Evolutionary conservation across 2,888 invertebrate genomes (phyloP).

Genomic region (Hyles lineata): DNA sequence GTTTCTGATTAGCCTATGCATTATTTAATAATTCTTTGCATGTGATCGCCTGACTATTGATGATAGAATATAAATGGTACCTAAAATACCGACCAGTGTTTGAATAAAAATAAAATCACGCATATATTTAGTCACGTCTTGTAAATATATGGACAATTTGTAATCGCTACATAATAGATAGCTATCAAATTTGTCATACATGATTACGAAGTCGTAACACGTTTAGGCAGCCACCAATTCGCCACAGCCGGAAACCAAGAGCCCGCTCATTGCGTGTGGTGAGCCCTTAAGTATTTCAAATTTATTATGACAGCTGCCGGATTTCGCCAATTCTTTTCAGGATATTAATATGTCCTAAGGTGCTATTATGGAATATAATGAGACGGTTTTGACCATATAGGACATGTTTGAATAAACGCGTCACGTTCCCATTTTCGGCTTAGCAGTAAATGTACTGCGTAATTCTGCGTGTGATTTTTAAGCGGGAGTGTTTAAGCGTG

Average conservation of each 20-base stretch:
- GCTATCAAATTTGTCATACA: constrained; percentile 8
- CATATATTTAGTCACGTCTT: background rate
- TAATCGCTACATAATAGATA: background rate
- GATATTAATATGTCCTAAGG: background rate
- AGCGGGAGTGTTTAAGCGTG: background rate
- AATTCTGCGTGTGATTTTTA: background rate
- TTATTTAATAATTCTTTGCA: too few species aligned
- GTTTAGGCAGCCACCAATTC: constrained; percentile 25
- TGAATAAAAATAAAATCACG: background rate
- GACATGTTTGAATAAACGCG: background rate
- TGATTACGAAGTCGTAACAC: constrained; percentile 24
- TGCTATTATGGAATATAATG: constrained; percentile 14
- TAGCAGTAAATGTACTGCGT: background rate
- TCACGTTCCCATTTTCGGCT: background rate
- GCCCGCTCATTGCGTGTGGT: constrained; percentile 36
- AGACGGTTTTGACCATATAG: constrained; percentile 2
- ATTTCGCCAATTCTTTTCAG: constrained; percentile 27
- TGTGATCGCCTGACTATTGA: too few species aligned
- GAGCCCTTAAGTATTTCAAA: constrained; percentile 39
- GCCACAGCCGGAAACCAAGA: constrained; percentile 24
- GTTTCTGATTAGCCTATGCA: too few species aligned
- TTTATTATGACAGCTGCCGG: constrained; percentile 30
- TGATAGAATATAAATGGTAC: too few species aligned
- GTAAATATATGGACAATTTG: background rate
- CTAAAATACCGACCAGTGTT: background rate